Base-by-base conservation (phyloP, 2,113 vertebrate species). In the Perca schrenkii region DNA sequence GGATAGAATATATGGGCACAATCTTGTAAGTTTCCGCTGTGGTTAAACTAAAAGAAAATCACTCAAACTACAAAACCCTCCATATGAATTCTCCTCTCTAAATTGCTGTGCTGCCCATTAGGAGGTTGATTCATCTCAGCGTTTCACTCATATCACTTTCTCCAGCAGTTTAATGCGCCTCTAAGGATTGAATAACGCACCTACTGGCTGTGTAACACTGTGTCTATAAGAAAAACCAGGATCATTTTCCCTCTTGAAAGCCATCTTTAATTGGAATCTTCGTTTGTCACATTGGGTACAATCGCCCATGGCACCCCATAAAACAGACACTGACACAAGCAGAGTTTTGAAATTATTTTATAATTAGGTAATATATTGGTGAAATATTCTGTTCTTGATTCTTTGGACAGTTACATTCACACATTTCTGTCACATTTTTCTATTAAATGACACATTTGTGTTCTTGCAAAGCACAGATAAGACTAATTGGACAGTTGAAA, bases 391-490 rank as follows among this genome's bases (percentile, higher is more conserved):
- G 50, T 58, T 87, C 73, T 62, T 75, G 80, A 72, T 89, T 84
- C 63, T 73, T 62, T 56, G 65, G 86, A 91, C 76, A 67, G 74
- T 86, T 81, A 79, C 84, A 89, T 91, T 87, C 82, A 84, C 34
- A 82, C 76, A 77, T 86, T 91, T 91, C 83, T 77, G 80, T 88
- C 84, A 83, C 84, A 89, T 93, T 91, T 90, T 79, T 91, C 88
- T 85, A 86, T 91, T 87, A 86, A 91, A 84, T 92, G 85, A 93
- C 88, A 91, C 85, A 74, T 88, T 93, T 91, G 86, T 93, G 89
- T 92, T 94, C 92, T 93, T 92, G 92, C 91, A 88, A 83, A 88
- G 79, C 77, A 67, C 68, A 93, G 93, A 96, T 94, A 94, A 94
- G 88, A 87, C 93, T 94, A 94, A 94, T 94, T 94, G 88, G 91